Evolutionary conservation across 2,888 invertebrate genomes (phyloP).

Genomic region (Tethea ocularis): DNA sequence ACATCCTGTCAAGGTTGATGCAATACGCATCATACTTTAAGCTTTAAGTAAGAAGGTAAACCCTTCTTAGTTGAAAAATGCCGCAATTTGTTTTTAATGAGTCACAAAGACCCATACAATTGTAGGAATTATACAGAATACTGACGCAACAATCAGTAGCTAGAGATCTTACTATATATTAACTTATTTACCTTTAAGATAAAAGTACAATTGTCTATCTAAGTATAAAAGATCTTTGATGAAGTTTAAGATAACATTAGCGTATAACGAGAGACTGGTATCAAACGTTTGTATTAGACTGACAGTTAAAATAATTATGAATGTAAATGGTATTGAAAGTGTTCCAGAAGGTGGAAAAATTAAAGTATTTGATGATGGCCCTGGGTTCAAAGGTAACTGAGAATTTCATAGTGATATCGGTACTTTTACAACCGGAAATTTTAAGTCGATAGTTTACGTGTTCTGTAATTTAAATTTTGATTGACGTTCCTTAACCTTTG

Average conservation of each 20-base stretch:
- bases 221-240: conserved; percentile 1
- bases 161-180: neutral
- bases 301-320: conserved; percentile 18
- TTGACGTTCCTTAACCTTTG: neutral
- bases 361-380: conserved; percentile 18
- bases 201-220: neutral
- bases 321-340: conserved; percentile 12
- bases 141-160: neutral
- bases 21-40: too few species aligned
- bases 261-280: neutral
- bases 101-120: too few species aligned
- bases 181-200: neutral
- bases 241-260: neutral
- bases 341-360: conserved; percentile 11
- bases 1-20: too few species aligned
- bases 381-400: neutral
- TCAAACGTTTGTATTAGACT: neutral
- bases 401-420: neutral
- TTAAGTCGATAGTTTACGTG: too few species aligned
- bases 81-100: too few species aligned
- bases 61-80: too few species aligned
- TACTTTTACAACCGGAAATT: neutral
- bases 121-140: neutral
- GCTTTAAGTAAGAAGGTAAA: too few species aligned
- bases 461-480: neutral